These are phyloP conservation scores for Anthoscopus minutus DNA, from an alignment of 2,113 vertebrate genomes.

Conservation along the genomic window DNA sequence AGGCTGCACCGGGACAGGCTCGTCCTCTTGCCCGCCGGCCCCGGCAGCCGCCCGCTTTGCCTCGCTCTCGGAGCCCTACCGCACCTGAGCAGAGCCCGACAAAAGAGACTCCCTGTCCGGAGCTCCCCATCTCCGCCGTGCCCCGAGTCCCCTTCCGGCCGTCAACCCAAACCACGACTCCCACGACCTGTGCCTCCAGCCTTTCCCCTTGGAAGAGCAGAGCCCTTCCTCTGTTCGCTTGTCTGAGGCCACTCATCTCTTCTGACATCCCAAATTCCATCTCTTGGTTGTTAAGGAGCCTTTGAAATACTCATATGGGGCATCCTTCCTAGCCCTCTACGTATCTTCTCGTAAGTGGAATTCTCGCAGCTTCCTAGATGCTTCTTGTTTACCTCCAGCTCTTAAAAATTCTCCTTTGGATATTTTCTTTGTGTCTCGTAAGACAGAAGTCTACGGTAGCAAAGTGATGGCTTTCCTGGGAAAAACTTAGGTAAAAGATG, in stretches of 20 bases:
- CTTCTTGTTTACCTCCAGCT: neutral
- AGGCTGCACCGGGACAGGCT: neutral
- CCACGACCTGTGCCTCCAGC: neutral
- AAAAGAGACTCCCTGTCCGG: neutral
- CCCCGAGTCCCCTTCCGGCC: neutral
- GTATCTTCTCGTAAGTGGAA: neutral
- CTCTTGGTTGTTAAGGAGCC: neutral
- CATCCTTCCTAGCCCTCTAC: neutral
- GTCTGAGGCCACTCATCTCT: neutral
- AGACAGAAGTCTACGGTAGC: neutral
- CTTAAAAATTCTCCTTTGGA: neutral
- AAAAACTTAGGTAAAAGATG: neutral
- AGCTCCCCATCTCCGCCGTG: neutral
- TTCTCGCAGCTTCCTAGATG: neutral
- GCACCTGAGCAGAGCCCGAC: neutral
- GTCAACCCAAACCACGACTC: neutral
- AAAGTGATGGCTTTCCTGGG: neutral
- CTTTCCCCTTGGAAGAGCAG: neutral
- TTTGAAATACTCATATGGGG: neutral
- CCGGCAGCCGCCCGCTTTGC: neutral
- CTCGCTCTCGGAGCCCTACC: neutral
- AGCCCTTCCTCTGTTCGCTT: neutral
- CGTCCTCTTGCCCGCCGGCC: neutral
- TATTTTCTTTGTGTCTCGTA: neutral
- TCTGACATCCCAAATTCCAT: neutral